Conservation (phyloP, 2,797 vertebrate species). For the Phoebastria nigripes region DNA sequence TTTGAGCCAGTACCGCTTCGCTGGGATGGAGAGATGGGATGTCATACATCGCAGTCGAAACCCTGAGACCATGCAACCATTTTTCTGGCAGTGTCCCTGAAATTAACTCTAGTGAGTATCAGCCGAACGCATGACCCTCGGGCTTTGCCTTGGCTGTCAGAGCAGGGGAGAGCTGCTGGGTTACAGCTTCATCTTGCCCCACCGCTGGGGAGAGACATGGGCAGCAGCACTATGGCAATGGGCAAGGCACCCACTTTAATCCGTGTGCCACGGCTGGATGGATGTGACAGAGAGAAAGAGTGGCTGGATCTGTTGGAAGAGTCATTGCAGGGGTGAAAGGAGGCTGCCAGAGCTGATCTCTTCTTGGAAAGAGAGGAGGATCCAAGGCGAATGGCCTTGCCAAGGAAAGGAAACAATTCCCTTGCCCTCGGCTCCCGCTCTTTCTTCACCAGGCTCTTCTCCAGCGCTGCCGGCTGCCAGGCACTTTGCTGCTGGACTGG, state of each 20-base stretch:
- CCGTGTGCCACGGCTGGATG: fast-evolving
- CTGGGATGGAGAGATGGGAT: background rate
- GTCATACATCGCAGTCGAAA: background rate
- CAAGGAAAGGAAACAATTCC: background rate
- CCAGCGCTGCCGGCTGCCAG: fast-evolving
- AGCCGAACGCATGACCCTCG: fast-evolving
- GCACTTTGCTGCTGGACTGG: background rate
- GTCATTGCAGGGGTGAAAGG: background rate
- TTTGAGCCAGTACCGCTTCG: background rate
- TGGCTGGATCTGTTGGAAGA: background rate
- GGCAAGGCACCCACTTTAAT: background rate
- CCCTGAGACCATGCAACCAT: background rate
- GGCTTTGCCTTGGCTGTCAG: background rate
- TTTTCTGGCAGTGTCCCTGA: background rate
- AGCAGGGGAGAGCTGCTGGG: background rate
- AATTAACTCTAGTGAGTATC: background rate
- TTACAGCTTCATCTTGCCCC: background rate
- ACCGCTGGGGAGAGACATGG: background rate
- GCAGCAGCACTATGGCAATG: background rate
- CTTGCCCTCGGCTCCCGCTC: background rate
- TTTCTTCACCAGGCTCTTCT: background rate
- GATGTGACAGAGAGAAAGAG: background rate
- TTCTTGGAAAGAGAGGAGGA: background rate
- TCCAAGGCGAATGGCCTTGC: background rate
- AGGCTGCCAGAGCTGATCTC: background rate